Evolutionary conservation across 2,888 invertebrate species (phyloP).

Genomic region (Parochlus steinenii): DNA sequence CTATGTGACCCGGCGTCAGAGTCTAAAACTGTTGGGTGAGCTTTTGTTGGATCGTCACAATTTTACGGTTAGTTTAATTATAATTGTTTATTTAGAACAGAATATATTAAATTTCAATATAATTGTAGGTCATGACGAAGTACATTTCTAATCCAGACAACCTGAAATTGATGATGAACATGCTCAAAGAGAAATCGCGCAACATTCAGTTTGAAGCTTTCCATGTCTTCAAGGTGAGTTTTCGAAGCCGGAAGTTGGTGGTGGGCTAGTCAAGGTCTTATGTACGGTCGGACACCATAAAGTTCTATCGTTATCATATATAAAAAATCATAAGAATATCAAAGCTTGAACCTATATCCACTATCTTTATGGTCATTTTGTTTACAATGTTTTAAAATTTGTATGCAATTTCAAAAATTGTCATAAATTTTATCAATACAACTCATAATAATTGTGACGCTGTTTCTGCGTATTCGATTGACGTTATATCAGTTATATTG

Average conservation of each 20-base stretch:
- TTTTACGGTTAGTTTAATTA: conserved; percentile 59
- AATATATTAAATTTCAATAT: conserved; percentile 13
- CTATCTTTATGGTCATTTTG: no score
- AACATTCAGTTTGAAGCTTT: conserved; percentile 99
- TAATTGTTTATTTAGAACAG: conserved; percentile 9
- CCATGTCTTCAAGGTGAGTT: conserved; percentile 94
- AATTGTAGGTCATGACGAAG: conserved; percentile 67
- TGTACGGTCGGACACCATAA: background rate
- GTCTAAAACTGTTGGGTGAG: conserved; percentile 93
- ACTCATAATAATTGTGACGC: no score
- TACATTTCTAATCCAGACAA: conserved; percentile 99
- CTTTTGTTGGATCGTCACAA: conserved; percentile 95
- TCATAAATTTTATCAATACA: no score
- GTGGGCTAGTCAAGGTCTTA: background rate
- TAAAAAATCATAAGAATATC: background rate
- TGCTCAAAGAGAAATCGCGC: conserved; percentile 96
- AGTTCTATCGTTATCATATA: background rate
- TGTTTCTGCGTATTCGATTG: no score
- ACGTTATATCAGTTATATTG: no score
- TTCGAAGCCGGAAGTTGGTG: conserved; percentile 7
- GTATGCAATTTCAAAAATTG: no score
- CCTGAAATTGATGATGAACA: conserved; percentile 99
- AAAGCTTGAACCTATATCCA: background rate
- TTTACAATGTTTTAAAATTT: no score
- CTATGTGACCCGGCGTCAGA: conserved; percentile 97